Conservation (phyloP, 1,140 invertebrate species). For the Drosophila oshimai region DNA sequence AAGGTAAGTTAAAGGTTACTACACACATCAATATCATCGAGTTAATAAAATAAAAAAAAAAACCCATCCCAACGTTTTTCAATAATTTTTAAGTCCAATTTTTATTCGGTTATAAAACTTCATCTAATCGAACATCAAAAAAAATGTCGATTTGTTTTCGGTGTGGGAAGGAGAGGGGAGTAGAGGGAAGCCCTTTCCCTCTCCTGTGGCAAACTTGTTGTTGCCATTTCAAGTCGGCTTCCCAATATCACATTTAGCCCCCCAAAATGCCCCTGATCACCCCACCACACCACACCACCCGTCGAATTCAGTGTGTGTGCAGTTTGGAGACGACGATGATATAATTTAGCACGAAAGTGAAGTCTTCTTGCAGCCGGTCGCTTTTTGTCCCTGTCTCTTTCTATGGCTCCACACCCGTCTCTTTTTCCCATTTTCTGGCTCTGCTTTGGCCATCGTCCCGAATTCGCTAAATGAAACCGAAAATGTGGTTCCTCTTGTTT, state of each 20-base stretch:
- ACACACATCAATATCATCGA: no score
- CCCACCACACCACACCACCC: not conserved
- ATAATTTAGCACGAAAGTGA: conserved; percentile 79
- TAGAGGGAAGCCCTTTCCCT: no score
- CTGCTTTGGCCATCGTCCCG: conserved; percentile 16
- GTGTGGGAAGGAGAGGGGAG: conserved; percentile 3
- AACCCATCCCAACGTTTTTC: no score
- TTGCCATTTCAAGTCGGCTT: conserved; percentile 52
- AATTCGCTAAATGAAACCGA: conserved; percentile 71
- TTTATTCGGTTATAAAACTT: not conserved
- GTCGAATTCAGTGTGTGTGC: conserved; percentile 24
- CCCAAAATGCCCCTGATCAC: not conserved
- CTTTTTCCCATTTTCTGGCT: not conserved
- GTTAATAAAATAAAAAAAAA: no score
- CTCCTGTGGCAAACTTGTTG: conserved; percentile 72
- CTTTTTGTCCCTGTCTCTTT: conserved; percentile 4
- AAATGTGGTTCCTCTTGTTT: conserved; percentile 37
- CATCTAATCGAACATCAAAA: not conserved
- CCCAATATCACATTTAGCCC: conserved; percentile 46
- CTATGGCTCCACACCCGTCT: not conserved
- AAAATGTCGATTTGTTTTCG: not conserved
- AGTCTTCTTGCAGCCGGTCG: conserved; percentile 66
- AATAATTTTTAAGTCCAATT: no score
- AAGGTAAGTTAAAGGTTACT: no score
- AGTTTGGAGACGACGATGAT: conserved; percentile 72